Evolutionary conservation across 2,113 vertebrate species (phyloP).

Genomic region (Zapornia atra): DNA sequence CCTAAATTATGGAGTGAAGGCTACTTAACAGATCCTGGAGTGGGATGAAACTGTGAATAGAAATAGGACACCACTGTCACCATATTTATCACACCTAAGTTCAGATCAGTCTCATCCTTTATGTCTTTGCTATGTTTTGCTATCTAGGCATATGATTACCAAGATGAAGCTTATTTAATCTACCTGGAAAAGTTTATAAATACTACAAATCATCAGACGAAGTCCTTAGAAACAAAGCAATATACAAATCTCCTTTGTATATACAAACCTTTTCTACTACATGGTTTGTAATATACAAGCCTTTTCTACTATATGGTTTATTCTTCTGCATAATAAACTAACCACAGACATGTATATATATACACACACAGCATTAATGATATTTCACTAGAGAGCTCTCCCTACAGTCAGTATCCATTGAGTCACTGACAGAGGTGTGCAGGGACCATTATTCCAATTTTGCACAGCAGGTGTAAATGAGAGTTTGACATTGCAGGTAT

Average conservation of each 20-base stretch:
- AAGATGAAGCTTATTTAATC: background rate
- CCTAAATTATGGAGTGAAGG: background rate
- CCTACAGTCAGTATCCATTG: background rate
- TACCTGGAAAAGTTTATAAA: background rate
- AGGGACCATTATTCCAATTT: background rate
- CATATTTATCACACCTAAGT: background rate
- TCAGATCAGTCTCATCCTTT: background rate
- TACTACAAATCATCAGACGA: background rate
- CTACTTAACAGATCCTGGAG: background rate
- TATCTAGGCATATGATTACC: background rate
- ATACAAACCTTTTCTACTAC: background rate
- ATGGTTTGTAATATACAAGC: background rate
- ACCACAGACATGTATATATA: background rate
- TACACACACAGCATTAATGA: background rate
- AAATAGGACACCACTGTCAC: background rate
- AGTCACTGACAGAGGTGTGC: background rate
- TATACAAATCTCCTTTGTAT: background rate
- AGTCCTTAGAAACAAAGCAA: background rate
- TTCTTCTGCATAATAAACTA: background rate
- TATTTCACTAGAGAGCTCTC: background rate
- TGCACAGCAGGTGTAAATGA: background rate
- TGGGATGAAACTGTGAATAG: background rate
- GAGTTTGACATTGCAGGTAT: background rate
- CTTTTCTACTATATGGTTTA: background rate
- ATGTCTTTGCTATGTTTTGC: background rate